Percentiles rank a stretch among this genome's conserved stretches.
phyloP scores from a whole-genome alignment of 2,888 invertebrate species.

The Itoplectis maculator region DNA sequence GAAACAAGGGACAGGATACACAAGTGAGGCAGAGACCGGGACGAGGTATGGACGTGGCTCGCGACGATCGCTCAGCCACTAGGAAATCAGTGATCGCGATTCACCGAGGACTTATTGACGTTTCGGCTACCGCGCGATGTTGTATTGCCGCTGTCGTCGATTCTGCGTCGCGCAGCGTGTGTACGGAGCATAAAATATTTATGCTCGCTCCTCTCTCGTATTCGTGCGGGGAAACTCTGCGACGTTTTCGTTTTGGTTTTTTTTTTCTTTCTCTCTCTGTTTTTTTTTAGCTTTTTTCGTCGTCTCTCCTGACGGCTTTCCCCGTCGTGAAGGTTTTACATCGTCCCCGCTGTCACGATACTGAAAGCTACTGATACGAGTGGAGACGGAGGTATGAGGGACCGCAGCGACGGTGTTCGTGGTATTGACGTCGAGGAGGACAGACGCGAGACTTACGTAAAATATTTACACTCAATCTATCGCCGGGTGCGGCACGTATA shows the following conservation, averaged over 20 bases:
- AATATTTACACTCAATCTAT: constrained; percentile 21
- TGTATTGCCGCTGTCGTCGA: constrained; percentile 38
- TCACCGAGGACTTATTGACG: constrained; percentile 45
- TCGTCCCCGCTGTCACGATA: constrained; percentile 23
- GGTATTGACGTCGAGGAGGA: constrained; percentile 22
- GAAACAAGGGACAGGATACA: neutral
- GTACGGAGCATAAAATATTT: constrained; percentile 66
- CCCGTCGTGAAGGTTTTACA: constrained; percentile 33
- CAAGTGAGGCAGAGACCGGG: neutral
- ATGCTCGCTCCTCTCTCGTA: constrained; percentile 35
- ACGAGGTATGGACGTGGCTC: neutral
- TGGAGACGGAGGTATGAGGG: neutral
- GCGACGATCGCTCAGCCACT: constrained; percentile 24
- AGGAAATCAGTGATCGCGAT: constrained; percentile 44
- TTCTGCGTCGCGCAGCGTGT: constrained; percentile 10
- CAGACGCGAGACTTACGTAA: neutral
- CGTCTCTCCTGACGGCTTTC: neutral
- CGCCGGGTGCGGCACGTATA: neutral
- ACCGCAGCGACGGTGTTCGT: constrained; percentile 1
- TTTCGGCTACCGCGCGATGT: constrained; percentile 33
- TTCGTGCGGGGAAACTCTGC: constrained; percentile 31
- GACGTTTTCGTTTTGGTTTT: constrained; percentile 25
- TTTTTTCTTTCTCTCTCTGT: too few relatives aligned
- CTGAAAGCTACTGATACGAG: constrained; percentile 14
- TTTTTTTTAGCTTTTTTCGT: constrained; percentile 3